These are phyloP conservation scores for Typhlichthys subterraneus DNA, from an alignment of 2,797 vertebrate species.

Conservation along the genomic window DNA sequence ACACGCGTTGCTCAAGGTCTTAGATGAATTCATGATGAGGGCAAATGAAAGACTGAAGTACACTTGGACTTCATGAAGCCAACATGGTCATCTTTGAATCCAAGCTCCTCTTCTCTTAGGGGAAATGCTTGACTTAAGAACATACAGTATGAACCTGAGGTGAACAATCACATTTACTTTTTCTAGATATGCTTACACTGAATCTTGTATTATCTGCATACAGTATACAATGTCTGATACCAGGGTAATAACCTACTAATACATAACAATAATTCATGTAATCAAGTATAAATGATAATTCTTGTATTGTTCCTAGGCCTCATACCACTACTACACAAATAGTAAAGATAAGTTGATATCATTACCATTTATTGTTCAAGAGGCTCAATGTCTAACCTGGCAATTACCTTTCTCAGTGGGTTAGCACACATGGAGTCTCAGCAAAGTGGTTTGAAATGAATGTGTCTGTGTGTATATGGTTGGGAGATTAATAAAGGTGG, in stretches of 20 bases:
- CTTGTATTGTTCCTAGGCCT: neutral
- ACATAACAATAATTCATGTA: neutral
- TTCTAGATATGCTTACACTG: conserved; percentile 38
- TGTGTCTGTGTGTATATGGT: conserved; percentile 44
- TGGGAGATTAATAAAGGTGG: conserved; percentile 64
- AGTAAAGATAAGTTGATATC: conserved; percentile 36
- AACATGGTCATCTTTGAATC: conserved; percentile 27
- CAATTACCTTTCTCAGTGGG: conserved; percentile 73
- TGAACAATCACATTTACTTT: conserved; percentile 49
- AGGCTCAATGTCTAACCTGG: conserved; percentile 61
- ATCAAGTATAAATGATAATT: too few relatives aligned
- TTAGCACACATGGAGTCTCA: conserved; percentile 35
- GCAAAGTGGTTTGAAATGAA: conserved; percentile 58
- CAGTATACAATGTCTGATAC: neutral
- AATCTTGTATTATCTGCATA: conserved; percentile 29
- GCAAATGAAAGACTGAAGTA: conserved; percentile 8
- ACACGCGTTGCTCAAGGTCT: conserved; percentile 22
- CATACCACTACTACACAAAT: too few relatives aligned
- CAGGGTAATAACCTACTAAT: neutral
- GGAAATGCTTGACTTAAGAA: conserved; percentile 50
- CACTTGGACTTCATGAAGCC: conserved; percentile 17
- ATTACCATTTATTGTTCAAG: conserved; percentile 65
- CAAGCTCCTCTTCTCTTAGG: conserved; percentile 38
- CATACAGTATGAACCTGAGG: conserved; percentile 57
- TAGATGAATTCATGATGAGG: conserved; percentile 39